A percentile compares a stretch with the other conserved stretches of the same genome.
phyloP scores from a whole-genome alignment of 2,797 vertebrate genomes.

The Periophthalmus magnuspinnatus region DNA sequence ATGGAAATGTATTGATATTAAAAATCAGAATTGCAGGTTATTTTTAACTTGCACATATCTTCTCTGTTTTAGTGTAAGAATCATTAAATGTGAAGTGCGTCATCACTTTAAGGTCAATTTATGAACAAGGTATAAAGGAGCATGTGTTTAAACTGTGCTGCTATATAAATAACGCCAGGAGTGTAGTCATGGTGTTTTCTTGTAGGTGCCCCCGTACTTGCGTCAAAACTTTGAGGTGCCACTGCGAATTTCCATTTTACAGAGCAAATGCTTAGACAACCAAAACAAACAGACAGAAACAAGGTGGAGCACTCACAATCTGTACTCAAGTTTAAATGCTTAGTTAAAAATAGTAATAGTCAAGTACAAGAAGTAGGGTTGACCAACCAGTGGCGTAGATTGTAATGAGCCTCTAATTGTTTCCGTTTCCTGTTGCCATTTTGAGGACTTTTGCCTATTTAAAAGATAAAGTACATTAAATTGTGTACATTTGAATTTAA shows the following conservation, averaged over 20 bases:
- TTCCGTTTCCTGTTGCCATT: no score
- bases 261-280: conserved; percentile 29
- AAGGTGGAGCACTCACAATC: neutral
- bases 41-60: no score
- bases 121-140: conserved; percentile 2
- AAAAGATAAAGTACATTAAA: no score
- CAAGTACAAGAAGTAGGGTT: neutral
- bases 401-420: no score
- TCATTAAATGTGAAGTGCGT: conserved; percentile 16
- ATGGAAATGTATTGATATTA: no score
- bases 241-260: conserved; percentile 12
- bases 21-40: no score
- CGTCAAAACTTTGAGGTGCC: conserved; percentile 17
- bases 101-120: conserved; percentile 5
- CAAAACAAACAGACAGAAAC: neutral
- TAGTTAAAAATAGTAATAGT: neutral
- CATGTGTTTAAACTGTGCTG: neutral
- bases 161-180: conserved; percentile 24
- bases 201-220: conserved; percentile 9
- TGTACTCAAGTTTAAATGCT: neutral
- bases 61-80: neutral
- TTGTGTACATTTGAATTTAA: no score
- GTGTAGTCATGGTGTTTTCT: conserved; percentile 7
- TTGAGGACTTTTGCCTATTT: no score
- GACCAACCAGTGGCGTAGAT: neutral